Evolutionary conservation across 2,797 vertebrate species (phyloP).

Genomic region (Alouatta caraya): DNA sequence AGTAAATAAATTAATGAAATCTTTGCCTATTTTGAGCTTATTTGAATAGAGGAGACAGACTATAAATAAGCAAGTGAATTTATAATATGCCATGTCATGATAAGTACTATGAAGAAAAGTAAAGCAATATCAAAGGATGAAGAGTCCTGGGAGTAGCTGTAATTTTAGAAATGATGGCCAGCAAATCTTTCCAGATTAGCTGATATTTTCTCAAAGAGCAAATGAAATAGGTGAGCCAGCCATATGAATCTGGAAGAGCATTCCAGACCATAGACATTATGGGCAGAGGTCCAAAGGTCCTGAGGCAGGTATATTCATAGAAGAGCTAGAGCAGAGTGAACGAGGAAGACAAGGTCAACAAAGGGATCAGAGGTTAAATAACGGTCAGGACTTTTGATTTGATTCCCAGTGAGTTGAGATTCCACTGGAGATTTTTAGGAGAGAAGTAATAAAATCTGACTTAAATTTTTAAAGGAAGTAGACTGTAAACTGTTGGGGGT

Average conservation of each 20-base stretch:
- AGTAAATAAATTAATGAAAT: neutral
- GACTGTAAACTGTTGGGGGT: neutral
- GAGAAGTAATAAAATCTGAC: neutral
- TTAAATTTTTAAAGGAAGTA: neutral
- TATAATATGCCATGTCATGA: neutral
- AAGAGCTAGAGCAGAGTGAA: neutral
- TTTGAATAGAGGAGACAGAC: neutral
- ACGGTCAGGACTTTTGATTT: neutral
- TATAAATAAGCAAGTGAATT: neutral
- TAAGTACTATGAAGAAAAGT: neutral
- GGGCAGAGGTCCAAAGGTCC: neutral
- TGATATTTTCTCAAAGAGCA: neutral
- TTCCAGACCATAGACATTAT: neutral
- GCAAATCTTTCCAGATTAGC: neutral
- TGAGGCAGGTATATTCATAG: neutral
- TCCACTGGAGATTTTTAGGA: neutral
- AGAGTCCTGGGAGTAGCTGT: neutral
- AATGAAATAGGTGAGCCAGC: neutral
- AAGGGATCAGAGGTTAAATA: neutral
- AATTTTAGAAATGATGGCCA: neutral
- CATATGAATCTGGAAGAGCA: neutral
- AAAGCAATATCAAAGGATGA: neutral
- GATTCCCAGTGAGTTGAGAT: neutral
- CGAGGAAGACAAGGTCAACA: neutral
- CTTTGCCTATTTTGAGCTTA: neutral